phyloP scores from a whole-genome alignment of 2,888 invertebrate genomes.

The Adela reaumurella region DNA sequence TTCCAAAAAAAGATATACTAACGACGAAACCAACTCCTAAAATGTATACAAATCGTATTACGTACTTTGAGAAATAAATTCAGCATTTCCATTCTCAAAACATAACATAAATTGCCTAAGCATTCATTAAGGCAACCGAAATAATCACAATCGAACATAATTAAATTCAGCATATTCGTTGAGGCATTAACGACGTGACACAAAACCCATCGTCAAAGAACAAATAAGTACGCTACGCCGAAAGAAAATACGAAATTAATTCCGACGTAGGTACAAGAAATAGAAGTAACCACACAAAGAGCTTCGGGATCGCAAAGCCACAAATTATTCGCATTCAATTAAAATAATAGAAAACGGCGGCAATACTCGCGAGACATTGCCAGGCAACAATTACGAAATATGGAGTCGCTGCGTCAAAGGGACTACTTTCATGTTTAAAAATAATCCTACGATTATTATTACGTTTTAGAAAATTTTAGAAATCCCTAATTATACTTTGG shows the following conservation, averaged over 20 bases:
- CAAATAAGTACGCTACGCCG: not conserved
- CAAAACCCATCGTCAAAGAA: not conserved
- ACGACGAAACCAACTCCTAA: too few relatives aligned
- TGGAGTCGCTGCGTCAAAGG: too few relatives aligned
- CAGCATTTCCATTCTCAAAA: too few relatives aligned
- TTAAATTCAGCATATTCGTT: not conserved
- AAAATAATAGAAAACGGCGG: slow-evolving; percentile 17
- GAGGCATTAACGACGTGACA: not conserved
- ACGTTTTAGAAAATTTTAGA: too few relatives aligned
- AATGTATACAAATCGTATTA: too few relatives aligned
- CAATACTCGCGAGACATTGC: not conserved
- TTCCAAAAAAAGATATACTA: too few relatives aligned
- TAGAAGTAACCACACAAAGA: slow-evolving; percentile 31
- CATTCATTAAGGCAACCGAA: too few relatives aligned
- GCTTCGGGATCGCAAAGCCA: slow-evolving; percentile 10
- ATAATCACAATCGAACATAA: not conserved
- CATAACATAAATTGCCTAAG: too few relatives aligned
- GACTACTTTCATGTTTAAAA: too few relatives aligned
- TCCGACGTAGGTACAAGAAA: slow-evolving; percentile 24
- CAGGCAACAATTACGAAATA: not conserved
- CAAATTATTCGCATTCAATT: slow-evolving; percentile 23
- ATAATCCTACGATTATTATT: too few relatives aligned
- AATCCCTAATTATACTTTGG: too few relatives aligned
- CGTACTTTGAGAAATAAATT: too few relatives aligned
- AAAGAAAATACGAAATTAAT: slow-evolving; percentile 3